Conservation (phyloP, 2,797 vertebrate species). For the Podarcis siculus region DNA sequence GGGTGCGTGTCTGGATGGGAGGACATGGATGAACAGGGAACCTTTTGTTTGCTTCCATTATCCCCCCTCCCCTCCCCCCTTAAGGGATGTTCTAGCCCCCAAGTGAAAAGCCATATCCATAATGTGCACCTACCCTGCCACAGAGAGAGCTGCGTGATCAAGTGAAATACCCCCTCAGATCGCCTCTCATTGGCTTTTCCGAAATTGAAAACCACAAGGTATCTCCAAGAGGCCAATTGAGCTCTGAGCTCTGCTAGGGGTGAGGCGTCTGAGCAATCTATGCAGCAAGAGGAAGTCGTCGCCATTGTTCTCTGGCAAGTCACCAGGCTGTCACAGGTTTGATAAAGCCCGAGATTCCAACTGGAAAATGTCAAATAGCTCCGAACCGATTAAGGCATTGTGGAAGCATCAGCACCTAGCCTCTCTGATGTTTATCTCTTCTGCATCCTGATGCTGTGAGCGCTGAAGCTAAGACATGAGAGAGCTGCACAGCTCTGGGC, state of each 20-base stretch:
- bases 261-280: background rate
- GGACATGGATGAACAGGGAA: background rate
- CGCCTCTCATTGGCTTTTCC: background rate
- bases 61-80: background rate
- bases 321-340: conserved; percentile 39
- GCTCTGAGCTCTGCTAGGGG: background rate
- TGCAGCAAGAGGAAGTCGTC: rapidly evolving
- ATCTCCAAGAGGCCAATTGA: background rate
- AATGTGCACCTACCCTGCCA: background rate
- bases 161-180: background rate
- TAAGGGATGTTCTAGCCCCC: background rate
- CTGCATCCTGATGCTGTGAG: conserved; percentile 17
- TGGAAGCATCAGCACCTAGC: background rate
- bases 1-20: background rate
- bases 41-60: background rate
- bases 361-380: conserved; percentile 48
- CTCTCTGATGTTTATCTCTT: conserved; percentile 56
- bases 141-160: rapidly evolving
- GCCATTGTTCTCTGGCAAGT: background rate
- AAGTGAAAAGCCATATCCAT: background rate
- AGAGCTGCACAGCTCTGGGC: background rate
- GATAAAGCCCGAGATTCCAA: conserved; percentile 47
- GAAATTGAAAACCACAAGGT: background rate
- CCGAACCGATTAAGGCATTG: conserved; percentile 39
- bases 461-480: background rate